Conservation (phyloP, 2,888 invertebrate species). For the Drosophila trichaetosa region DNA sequence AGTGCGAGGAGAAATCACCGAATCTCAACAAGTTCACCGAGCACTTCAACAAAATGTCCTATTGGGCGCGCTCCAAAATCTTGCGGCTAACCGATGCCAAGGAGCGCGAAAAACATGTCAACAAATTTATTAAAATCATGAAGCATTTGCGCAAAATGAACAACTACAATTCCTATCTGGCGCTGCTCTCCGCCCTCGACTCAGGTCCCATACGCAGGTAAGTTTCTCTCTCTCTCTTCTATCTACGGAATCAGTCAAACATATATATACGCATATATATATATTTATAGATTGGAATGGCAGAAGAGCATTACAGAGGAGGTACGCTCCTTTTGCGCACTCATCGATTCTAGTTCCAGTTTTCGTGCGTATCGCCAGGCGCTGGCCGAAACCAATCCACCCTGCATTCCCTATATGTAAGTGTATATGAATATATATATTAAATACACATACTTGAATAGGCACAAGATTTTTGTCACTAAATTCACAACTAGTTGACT, state of each 20-base stretch:
- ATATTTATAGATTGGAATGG: conserved; percentile 94
- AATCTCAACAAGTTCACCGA: conserved; percentile 98
- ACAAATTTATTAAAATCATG: conserved; percentile 99
- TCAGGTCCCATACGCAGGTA: conserved; percentile 93
- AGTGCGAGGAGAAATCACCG: conserved; percentile 98
- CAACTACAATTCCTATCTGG: conserved; percentile 99
- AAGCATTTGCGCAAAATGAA: conserved; percentile 98
- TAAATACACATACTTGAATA: neutral
- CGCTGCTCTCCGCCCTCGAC: conserved; percentile 97
- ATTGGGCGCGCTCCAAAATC: conserved; percentile 98
- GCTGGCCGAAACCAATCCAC: conserved; percentile 96
- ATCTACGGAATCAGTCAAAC: neutral
- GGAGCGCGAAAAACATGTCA: conserved; percentile 96
- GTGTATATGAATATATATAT: conserved; percentile 70
- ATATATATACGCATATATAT: neutral
- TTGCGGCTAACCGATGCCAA: conserved; percentile 96
- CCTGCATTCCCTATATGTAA: conserved; percentile 99
- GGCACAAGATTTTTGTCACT: neutral
- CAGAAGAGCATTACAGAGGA: conserved; percentile 96
- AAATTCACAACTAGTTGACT: neutral
- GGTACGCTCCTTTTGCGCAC: conserved; percentile 96
- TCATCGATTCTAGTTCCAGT: conserved; percentile 99
- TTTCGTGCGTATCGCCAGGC: conserved; percentile 98
- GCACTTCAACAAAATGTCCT: conserved; percentile 99
- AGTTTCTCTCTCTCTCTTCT: neutral